Evolutionary conservation across 2,797 vertebrate species (phyloP).

Genomic region (Peromyscus aztecus): DNA sequence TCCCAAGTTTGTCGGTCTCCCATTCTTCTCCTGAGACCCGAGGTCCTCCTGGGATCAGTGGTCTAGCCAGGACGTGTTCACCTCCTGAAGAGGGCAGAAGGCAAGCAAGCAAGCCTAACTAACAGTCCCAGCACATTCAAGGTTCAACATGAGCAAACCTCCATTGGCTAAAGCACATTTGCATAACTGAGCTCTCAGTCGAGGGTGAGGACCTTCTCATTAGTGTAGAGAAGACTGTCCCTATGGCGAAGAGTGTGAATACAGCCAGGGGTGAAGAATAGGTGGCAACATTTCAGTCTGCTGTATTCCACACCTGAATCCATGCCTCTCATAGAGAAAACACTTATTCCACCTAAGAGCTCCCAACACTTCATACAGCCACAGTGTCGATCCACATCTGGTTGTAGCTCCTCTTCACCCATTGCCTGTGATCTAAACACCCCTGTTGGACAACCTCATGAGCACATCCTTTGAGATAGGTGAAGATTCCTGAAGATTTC

Average conservation of each 20-base stretch:
- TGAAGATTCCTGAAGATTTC: neutral
- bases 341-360: neutral
- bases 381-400: neutral
- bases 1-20: conserved; percentile 33
- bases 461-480: neutral
- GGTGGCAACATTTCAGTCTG: neutral
- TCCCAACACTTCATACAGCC: neutral
- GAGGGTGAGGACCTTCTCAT: neutral
- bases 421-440: conserved; percentile 34
- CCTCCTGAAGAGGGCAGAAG: neutral
- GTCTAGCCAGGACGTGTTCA: neutral
- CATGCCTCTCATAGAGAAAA: neutral
- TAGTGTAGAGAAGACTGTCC: conserved; percentile 30
- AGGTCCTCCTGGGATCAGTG: neutral
- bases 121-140: neutral
- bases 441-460: neutral
- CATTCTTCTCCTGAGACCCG: neutral
- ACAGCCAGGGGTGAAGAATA: neutral
- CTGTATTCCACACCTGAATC: neutral
- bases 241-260: neutral
- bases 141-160: neutral
- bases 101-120: neutral
- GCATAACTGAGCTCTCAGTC: neutral
- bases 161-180: neutral
- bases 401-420: neutral